phyloP scores from a whole-genome alignment of 35 echinoderm and acorn worm species.

The Nesometra sesokonis region DNA sequence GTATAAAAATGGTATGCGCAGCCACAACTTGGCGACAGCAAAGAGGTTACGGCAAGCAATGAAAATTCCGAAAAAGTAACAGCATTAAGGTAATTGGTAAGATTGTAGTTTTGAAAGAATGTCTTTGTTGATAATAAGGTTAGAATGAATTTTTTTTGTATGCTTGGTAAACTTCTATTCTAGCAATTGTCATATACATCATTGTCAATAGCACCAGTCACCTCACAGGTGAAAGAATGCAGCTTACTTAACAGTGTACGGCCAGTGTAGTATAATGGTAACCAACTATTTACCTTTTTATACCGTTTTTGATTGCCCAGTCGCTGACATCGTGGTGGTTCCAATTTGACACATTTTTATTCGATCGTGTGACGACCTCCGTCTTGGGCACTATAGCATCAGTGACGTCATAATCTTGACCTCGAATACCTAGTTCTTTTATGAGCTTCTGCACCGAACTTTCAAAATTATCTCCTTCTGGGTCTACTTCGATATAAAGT shows the following conservation, averaged over 20 bases:
- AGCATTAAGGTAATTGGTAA: too few species aligned
- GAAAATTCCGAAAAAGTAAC: too few species aligned
- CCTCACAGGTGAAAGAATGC: too few species aligned
- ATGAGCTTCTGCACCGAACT: slow-evolving; percentile 47
- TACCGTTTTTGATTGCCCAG: not conserved
- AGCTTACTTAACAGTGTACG: too few species aligned
- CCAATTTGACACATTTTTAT: not conserved
- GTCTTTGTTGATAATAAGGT: too few species aligned
- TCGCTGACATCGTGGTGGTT: not conserved
- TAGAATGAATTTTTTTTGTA: too few species aligned
- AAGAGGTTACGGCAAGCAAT: not conserved
- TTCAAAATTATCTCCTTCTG: slow-evolving; percentile 13
- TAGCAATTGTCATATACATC: too few species aligned
- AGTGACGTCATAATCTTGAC: not conserved
- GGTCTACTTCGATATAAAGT: slow-evolving; percentile 83
- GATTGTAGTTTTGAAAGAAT: too few species aligned
- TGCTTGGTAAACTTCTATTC: too few species aligned
- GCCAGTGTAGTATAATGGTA: too few species aligned
- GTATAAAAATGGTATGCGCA: too few species aligned
- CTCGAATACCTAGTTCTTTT: slow-evolving; percentile 43
- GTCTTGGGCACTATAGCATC: not conserved
- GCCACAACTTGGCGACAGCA: not conserved
- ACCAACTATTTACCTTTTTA: not conserved
- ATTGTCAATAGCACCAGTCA: too few species aligned
- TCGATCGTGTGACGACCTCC: not conserved